Evolutionary conservation across 2,797 vertebrate species (phyloP), one percentile per base, ranked within the genome.

Genomic region (Benthosema pterotum): DNA sequence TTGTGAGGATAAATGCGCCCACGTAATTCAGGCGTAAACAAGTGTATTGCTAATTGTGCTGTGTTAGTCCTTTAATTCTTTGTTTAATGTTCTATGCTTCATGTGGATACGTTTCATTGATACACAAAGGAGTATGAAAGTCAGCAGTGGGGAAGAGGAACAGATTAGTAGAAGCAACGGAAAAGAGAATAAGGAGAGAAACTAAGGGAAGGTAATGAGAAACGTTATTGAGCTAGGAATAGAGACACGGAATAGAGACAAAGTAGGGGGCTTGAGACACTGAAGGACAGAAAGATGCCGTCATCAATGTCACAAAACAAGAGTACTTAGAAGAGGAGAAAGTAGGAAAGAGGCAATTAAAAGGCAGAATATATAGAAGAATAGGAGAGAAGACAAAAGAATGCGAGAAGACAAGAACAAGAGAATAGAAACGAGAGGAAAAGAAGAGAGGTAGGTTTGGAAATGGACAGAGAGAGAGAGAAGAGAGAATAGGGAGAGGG

Each of bases 341-440:
- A 60, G 74, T 68, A 78, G 47, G 11, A 53, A 42, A 68, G 64
- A 51, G 67, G 32, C 18, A 28, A 14, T 14, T 11, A 9, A 17
- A 9, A 17, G 15, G 28, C n/a, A 11, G 12, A 28, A 13, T 6
- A 9, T 42, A 9, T 14, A n/a, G 52, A 55, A 9, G 16, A 17
- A 50, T 16, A 22, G 50, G 15, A 22, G 42, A 28, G 4, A 55
- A 38, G n/a, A 13, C 6, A 42, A 17, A 15, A 8, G 22, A 58
- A 47, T 42, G 60, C 53, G 18, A 70, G 50, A 46, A 42, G 63
- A 49, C 60, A 50, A 61, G 63, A 71, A 69, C 60, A 64, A 65
- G 28, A 42, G 60, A 53, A 57, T 67, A 74, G 67, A 38, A 68
- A 70, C 79, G 66, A 74, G 72, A 60, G 62, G 74, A 63, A 69